These are phyloP conservation scores for Porites lobata DNA, from an alignment of 92 coral and sea anemone genomes.

Conservation along the genomic window DNA sequence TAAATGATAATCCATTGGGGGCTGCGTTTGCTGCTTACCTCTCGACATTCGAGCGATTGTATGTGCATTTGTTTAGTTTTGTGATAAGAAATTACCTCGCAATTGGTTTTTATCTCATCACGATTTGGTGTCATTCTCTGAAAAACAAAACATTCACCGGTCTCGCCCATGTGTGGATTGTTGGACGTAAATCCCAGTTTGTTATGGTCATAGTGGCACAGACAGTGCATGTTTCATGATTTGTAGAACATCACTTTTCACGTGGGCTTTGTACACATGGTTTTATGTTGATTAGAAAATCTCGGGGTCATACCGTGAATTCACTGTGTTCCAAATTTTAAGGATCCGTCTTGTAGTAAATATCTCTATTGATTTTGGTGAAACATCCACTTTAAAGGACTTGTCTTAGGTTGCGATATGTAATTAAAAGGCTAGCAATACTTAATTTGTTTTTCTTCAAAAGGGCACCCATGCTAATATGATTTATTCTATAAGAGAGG, in stretches of 20 bases:
- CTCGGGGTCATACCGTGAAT: too few species aligned
- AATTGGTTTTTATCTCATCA: too few species aligned
- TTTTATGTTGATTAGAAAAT: background rate
- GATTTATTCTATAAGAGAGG: too few species aligned
- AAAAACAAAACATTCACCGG: background rate
- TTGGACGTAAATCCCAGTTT: background rate
- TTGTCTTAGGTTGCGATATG: too few species aligned
- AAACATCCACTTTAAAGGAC: too few species aligned
- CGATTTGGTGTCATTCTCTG: background rate
- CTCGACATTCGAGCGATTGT: background rate
- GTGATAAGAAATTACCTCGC: background rate
- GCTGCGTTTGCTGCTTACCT: background rate
- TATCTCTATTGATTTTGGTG: too few species aligned
- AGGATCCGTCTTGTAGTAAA: too few species aligned
- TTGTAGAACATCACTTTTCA: background rate
- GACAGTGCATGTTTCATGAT: background rate
- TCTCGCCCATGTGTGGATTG: background rate
- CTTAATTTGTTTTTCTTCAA: too few species aligned
- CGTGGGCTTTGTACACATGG: constrained; percentile 8
- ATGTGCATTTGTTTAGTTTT: background rate
- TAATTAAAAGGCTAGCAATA: too few species aligned
- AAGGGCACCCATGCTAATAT: too few species aligned
- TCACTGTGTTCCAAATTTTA: too few species aligned
- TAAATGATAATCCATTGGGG: background rate
- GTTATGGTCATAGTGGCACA: background rate